Evolutionary conservation across 2,113 vertebrate genomes (phyloP).

Genomic region (Podarcis cretensis): DNA sequence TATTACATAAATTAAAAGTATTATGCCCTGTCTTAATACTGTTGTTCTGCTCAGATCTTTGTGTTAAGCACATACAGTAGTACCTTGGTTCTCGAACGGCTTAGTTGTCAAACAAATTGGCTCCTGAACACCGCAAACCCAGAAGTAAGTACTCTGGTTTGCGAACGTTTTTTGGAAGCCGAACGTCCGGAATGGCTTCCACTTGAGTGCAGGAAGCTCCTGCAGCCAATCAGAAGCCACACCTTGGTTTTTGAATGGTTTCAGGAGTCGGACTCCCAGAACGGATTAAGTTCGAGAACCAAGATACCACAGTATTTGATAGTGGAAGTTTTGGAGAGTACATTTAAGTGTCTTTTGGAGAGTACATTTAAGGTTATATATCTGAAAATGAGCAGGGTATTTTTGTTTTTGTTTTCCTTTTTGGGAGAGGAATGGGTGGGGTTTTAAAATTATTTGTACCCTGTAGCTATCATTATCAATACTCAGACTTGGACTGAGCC

Average conservation of each 20-base stretch:
- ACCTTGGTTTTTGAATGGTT: too few species aligned
- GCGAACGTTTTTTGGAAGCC: too few species aligned
- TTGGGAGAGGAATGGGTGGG: not conserved
- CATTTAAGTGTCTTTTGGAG: not conserved
- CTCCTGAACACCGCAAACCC: too few species aligned
- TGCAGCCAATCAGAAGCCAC: too few species aligned
- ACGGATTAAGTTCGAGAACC: too few species aligned
- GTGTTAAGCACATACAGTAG: not conserved
- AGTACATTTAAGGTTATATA: not conserved
- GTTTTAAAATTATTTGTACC: not conserved
- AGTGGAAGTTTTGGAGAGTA: not conserved
- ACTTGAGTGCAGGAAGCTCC: too few species aligned
- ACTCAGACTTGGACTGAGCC: not conserved
- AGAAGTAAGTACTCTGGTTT: too few species aligned
- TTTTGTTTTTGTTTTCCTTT: not conserved
- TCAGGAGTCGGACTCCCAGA: too few species aligned
- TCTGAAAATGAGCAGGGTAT: not conserved
- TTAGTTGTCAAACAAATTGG: too few species aligned
- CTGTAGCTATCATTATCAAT: not conserved
- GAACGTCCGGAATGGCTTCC: too few species aligned
- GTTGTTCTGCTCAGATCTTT: not conserved
- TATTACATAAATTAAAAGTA: conserved; percentile 48
- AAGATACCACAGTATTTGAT: not conserved
- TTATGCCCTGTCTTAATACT: not conserved
- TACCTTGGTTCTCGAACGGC: too few species aligned